Base-by-base conservation (phyloP, 2,797 vertebrate genomes). In the Coendou prehensilis region DNA sequence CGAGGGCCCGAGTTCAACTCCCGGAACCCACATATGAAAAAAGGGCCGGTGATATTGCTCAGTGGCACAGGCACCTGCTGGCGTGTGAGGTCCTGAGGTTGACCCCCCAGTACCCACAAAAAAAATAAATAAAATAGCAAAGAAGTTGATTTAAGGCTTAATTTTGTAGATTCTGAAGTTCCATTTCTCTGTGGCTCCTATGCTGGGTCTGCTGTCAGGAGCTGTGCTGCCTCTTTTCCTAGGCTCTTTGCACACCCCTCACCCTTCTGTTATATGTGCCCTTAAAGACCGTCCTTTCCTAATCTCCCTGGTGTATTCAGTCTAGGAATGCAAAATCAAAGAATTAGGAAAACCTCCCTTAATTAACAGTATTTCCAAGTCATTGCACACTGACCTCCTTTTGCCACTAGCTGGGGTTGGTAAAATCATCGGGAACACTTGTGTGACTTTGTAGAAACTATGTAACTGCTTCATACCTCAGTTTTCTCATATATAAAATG, bases 291-390 rank as follows among this genome's bases (percentile, higher is more conserved):
- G 11, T 61, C 41, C 15, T 85, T 94, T 83, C 37, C 92, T 67
- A 33, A 91, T 80, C 89, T 78, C 45, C 64, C 89, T 89, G 80
- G 22, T 73, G 47, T 78, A 26, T 67, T 90, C 50, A 45, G 2
- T 91, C 86, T 92, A 87, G 64, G 89, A 83, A 80, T 45, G 23
- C 64, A 81, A 94, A 93, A 89, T 57, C 59, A 61, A 94, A 89
- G 45, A 82, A 91, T 85, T 87, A 23, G 33, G 37, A 84, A 91
- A 89, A 59, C 0, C 23, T 87, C 54, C 56, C 47, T 83, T 87
- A 57, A 47, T 89, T 73, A 91, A 76, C 88, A 63, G 10, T 82
- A 15, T 94, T 86, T 81, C 90, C 69, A 61, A 54, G 28, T 92
- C 73, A 75, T 33, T 89, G 41, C 10, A 69, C 6, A 52, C 4